Evolutionary conservation across 2,797 vertebrate species (phyloP).

Genomic region (Lepus townsendii): DNA sequence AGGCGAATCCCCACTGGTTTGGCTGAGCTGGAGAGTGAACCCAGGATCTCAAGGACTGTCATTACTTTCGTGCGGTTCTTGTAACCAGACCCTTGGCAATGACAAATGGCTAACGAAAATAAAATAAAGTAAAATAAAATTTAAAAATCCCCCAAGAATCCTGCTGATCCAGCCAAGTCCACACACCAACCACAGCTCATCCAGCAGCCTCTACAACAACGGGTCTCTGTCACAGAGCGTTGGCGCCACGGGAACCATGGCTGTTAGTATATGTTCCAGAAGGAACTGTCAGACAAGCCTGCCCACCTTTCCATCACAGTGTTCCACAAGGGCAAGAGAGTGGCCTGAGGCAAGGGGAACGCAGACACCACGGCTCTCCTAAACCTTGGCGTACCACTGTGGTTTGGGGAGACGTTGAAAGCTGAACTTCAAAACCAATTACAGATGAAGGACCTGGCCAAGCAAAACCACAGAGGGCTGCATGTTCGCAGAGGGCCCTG

Average conservation of each 20-base stretch:
- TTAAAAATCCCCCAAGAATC: constrained; percentile 58
- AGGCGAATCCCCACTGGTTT: constrained; percentile 49
- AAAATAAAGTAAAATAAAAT: neutral
- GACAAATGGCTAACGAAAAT: constrained; percentile 28
- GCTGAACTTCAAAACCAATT: constrained; percentile 62
- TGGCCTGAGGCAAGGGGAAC: neutral
- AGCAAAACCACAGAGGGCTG: neutral
- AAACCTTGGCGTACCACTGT: constrained; percentile 58
- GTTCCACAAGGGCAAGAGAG: constrained; percentile 26
- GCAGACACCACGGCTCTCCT: constrained; percentile 40
- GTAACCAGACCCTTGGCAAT: constrained; percentile 41
- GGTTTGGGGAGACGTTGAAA: constrained; percentile 56
- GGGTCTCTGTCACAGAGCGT: neutral
- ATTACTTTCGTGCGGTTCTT: constrained; percentile 68
- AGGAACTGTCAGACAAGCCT: constrained; percentile 24
- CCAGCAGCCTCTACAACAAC: neutral
- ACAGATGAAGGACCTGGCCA: constrained; percentile 21
- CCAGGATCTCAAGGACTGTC: constrained; percentile 59
- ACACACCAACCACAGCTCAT: constrained; percentile 44
- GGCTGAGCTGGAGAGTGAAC: neutral
- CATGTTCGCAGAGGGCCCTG: neutral
- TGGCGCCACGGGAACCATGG: neutral
- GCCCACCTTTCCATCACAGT: constrained; percentile 45
- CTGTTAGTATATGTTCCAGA: constrained; percentile 48
- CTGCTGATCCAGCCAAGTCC: constrained; percentile 1